Conservation (phyloP, 2,113 vertebrate species). For the Strigops habroptila region DNA sequence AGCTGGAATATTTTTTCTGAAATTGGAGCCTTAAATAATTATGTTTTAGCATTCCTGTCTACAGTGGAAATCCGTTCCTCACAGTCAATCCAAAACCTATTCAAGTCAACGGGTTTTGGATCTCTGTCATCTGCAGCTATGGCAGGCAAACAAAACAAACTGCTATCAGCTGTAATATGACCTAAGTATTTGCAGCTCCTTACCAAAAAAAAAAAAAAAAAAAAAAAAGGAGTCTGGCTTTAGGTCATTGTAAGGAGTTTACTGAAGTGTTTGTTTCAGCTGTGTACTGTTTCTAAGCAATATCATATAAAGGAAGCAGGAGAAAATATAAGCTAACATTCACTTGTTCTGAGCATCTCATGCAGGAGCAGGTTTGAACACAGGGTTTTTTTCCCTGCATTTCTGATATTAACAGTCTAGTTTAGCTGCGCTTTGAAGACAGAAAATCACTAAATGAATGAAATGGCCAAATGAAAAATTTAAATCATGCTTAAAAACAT, state of each 20-base stretch:
- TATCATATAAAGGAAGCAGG: not conserved
- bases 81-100: slow-evolving; percentile 3
- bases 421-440: not conserved
- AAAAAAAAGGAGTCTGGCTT: not conserved
- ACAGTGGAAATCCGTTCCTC: slow-evolving; percentile 50
- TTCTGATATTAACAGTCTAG: not conserved
- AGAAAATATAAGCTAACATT: not conserved
- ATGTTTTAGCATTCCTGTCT: slow-evolving; percentile 5
- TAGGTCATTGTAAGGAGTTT: slow-evolving; percentile 31
- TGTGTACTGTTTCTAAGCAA: slow-evolving; percentile 16
- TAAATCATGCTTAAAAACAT: not conserved
- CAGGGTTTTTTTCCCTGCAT: not conserved
- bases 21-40: not conserved
- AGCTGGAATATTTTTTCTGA: not conserved
- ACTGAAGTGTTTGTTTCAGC: slow-evolving; percentile 41
- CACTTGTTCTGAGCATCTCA: not conserved
- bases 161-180: slow-evolving; percentile 49
- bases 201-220: not conserved
- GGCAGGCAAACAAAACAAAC: slow-evolving; percentile 53
- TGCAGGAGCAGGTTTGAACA: not conserved
- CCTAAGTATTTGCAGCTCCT: slow-evolving; percentile 1
- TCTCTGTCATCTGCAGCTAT: slow-evolving; percentile 20
- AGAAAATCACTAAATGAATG: not conserved
- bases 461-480: not conserved
- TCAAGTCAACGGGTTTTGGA: slow-evolving; percentile 24